These are phyloP conservation scores for Varanus komodoensis DNA, from an alignment of 2,113 vertebrate genomes.

Conservation along the genomic window DNA sequence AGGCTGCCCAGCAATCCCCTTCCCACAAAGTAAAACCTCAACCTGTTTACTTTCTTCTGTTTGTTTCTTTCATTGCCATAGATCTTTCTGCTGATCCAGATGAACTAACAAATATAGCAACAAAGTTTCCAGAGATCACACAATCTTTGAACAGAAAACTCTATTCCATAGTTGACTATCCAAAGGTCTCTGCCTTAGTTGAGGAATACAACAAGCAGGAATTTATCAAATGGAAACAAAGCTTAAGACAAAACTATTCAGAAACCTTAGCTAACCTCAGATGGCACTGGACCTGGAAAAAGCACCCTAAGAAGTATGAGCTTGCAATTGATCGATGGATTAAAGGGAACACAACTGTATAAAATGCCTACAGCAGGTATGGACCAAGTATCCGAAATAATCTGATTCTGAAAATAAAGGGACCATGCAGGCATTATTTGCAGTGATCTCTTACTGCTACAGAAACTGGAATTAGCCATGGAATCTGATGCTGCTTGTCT, in stretches of 20 bases:
- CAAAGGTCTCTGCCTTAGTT: conserved; percentile 85
- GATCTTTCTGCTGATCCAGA: conserved; percentile 88
- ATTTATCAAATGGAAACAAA: conserved; percentile 87
- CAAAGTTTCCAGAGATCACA: conserved; percentile 77
- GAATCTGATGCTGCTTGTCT: background rate
- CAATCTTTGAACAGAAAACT: conserved; percentile 84
- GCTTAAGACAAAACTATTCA: conserved; percentile 86
- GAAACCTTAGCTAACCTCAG: conserved; percentile 88
- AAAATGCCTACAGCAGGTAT: background rate
- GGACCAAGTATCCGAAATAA: background rate
- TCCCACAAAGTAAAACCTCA: background rate
- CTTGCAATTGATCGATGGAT: conserved; percentile 87
- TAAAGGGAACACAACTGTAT: conserved; percentile 26
- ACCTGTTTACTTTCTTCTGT: background rate
- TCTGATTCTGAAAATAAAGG: background rate
- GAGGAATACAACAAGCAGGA: conserved; percentile 88
- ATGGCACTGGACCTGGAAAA: conserved; percentile 94
- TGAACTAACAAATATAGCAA: conserved; percentile 87
- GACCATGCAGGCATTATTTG: background rate
- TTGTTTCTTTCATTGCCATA: conserved; percentile 68
- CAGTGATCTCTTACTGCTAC: background rate
- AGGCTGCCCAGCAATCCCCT: background rate
- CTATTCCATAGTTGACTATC: conserved; percentile 86
- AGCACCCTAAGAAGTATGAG: conserved; percentile 79
- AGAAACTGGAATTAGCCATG: background rate